Evolutionary conservation across 2,888 invertebrate genomes (phyloP).

Genomic region (Harpalus rufipes): DNA sequence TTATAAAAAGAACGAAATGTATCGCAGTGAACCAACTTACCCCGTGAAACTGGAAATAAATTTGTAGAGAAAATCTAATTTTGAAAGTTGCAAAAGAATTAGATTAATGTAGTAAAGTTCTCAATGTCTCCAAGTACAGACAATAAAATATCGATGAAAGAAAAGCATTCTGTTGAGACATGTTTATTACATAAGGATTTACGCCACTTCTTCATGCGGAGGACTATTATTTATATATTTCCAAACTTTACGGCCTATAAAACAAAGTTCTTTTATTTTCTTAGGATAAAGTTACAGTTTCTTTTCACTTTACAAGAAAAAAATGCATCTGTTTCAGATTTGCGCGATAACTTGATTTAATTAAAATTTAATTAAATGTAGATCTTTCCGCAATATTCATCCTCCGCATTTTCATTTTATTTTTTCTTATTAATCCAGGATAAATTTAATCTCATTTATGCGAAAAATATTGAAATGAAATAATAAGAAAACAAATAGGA

Average conservation of each 20-base stretch:
- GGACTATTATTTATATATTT: conserved; percentile 50
- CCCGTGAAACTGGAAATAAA: not conserved
- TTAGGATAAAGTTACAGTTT: not conserved
- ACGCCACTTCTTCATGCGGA: conserved; percentile 16
- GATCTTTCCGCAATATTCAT: conserved; percentile 26
- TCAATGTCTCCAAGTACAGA: conserved; percentile 19
- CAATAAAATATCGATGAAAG: conserved; percentile 39
- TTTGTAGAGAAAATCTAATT: conserved; percentile 3
- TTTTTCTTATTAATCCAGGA: conserved; percentile 20
- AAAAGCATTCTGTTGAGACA: conserved; percentile 26
- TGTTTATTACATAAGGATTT: conserved; percentile 53
- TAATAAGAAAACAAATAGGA: not conserved
- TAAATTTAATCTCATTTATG: conserved; percentile 30
- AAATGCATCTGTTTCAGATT: conserved; percentile 26
- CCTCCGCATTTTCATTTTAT: conserved; percentile 26
- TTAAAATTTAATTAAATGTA: conserved; percentile 44
- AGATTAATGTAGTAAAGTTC: conserved; percentile 6
- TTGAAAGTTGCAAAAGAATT: conserved; percentile 8
- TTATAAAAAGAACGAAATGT: not conserved
- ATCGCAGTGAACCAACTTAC: not conserved
- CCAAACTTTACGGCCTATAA: conserved; percentile 44
- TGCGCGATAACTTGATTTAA: conserved; percentile 26
- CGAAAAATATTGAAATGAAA: conserved; percentile 13
- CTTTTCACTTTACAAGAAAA: not conserved
- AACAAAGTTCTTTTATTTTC: conserved; percentile 23